Evolutionary conservation across 1,140 invertebrate species (phyloP), one percentile per base, ranked within the genome.

Genomic region (Tetragnatha versicolor): DNA sequence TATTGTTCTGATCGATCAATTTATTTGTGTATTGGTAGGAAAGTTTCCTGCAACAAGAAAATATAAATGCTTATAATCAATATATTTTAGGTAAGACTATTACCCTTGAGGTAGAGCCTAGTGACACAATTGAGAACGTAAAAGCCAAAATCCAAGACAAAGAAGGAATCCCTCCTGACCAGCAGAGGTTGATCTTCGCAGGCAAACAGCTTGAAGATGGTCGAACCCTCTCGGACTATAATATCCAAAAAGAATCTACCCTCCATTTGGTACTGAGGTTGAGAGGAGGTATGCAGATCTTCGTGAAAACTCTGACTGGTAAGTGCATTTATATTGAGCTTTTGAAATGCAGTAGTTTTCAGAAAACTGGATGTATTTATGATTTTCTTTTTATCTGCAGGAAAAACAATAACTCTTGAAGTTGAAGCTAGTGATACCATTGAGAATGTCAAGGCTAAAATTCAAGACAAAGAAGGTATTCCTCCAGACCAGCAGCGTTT

Each of bases 111-210:
- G 86, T 88, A 31, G 86, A 87, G 60, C 83, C 87, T 25, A 94
- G 92, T 51, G 94, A 97, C 85, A 95, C 94, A 31, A 96, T 96
- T 85, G 94, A 96, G 87, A 95, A 96, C 92, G 94, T 96, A 2
- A 96, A 96, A 86, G 91, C 93, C 20, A 96, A 96, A 85, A 96
- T 97, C 85, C 93, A 96, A 86, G 88, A 89, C 81, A 89, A 88
- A 82, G 89, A 90, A 85, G 86, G 86, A 82, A 86, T 84, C 81
- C 87, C 87, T 37, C 85, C 85, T 79, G 87, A 88, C 80, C 86
- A 89, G 77, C 86, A 88, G 78, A 83, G 88, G 70, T 80, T 89
- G 58, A 88, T 89, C 81, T 89, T 88, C 83, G 88, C 87, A 81
- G 88, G 88, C 42, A 88, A 87, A 81, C 87, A 87, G 80, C 80